A percentile compares a stretch with the other conserved stretches of the same genome.
phyloP scores from a whole-genome alignment of 1,140 invertebrate genomes.

The Ostrea denselamellosa region DNA sequence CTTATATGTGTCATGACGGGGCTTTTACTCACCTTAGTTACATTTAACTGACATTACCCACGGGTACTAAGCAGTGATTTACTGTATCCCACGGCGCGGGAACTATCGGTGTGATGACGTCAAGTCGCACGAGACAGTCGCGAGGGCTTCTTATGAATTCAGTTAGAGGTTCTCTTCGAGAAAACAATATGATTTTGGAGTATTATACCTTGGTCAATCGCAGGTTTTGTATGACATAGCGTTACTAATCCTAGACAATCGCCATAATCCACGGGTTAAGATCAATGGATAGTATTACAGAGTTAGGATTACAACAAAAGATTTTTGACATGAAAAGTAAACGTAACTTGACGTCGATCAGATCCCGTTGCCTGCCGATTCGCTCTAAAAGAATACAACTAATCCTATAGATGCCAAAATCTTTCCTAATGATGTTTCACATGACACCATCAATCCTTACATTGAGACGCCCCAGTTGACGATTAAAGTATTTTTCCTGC shows the following conservation, averaged over 20 bases:
- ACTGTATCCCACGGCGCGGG: neutral
- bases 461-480: neutral
- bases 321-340: conserved; percentile 6
- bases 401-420: conserved; percentile 21
- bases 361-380: neutral
- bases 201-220: conserved; percentile 3
- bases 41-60: neutral
- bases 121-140: conserved; percentile 15
- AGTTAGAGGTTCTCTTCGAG: no score
- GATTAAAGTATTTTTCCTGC: neutral
- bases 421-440: neutral
- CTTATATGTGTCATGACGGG: neutral
- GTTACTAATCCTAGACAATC: conserved; percentile 10
- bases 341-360: conserved; percentile 19
- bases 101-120: neutral
- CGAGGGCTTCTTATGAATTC: neutral
- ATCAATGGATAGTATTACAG: conserved; percentile 21
- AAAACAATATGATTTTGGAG: conserved; percentile 2
- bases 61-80: neutral
- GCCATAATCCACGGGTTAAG: conserved; percentile 21
- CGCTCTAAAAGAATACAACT: neutral
- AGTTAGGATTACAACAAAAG: neutral
- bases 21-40: neutral
- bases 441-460: neutral
- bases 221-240: neutral